phyloP scores from a whole-genome alignment of 1,140 invertebrate genomes.

The Lamellibrachia luymesi region DNA sequence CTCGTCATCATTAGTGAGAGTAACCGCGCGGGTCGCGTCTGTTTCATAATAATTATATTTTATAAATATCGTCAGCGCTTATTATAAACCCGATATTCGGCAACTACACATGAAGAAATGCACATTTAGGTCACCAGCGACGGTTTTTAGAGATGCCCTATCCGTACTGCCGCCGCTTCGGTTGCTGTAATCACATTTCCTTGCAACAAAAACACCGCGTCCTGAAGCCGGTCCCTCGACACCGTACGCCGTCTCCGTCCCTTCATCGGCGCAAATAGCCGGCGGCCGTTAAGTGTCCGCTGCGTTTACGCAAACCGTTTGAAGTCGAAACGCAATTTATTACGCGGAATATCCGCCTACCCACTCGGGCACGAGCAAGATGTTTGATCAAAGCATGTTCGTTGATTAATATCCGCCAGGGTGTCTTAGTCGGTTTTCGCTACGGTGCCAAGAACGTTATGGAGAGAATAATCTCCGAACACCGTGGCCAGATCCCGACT shows the following conservation, averaged over 20 bases:
- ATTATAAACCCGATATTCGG: not conserved
- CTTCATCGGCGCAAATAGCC: not conserved
- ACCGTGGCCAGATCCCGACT: not conserved
- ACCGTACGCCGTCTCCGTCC: not conserved
- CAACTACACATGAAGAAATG: not conserved
- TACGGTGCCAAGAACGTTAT: not conserved
- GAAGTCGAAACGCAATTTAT: not conserved
- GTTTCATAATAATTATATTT: not conserved
- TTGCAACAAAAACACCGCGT: not conserved
- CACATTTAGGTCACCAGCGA: not conserved
- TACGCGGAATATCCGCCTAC: not conserved
- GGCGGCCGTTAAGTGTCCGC: not conserved
- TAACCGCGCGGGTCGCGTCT: not conserved
- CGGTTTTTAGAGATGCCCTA: not conserved
- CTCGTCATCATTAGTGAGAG: too few species aligned
- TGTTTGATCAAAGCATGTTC: not conserved
- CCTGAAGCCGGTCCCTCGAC: not conserved
- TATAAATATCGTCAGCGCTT: not conserved
- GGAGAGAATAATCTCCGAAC: not conserved
- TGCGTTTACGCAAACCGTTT: not conserved
- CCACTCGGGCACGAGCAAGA: not conserved
- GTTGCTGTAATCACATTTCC: not conserved
- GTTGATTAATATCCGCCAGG: not conserved
- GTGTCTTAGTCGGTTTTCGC: not conserved
- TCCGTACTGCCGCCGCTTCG: not conserved